Evolutionary conservation across 2,888 invertebrate genomes (phyloP).

Genomic region (Orchestes rusci): DNA sequence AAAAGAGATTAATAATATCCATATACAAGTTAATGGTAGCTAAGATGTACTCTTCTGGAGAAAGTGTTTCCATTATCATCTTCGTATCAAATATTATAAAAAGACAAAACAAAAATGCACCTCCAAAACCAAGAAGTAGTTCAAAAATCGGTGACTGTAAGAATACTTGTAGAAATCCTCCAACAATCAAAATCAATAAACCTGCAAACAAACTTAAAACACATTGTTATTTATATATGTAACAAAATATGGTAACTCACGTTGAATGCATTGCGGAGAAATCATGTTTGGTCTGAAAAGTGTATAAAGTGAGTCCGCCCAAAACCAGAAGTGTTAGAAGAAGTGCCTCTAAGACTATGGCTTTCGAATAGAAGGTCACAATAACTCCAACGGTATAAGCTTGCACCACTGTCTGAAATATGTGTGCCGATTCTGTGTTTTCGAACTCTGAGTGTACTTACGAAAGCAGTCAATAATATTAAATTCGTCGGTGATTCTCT

Average conservation of each 20-base stretch:
- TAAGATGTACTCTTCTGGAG: slow-evolving; percentile 72
- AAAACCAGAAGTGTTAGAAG: slow-evolving; percentile 69
- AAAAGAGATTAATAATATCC: slow-evolving; percentile 80
- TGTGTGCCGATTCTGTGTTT: too few species aligned
- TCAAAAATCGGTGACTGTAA: slow-evolving; percentile 66
- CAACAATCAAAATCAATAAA: slow-evolving; percentile 60
- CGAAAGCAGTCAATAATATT: slow-evolving; percentile 69
- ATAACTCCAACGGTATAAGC: slow-evolving; percentile 72
- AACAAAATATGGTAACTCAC: slow-evolving; percentile 47
- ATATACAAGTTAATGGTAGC: slow-evolving; percentile 68
- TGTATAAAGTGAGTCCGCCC: slow-evolving; percentile 68
- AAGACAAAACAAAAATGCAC: slow-evolving; percentile 68
- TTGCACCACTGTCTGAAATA: slow-evolving; percentile 65
- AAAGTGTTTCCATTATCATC: slow-evolving; percentile 70
- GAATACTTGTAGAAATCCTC: slow-evolving; percentile 67
- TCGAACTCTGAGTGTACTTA: slow-evolving; percentile 51
- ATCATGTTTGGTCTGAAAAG: slow-evolving; percentile 78
- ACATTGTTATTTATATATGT: too few species aligned
- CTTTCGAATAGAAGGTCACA: slow-evolving; percentile 70
- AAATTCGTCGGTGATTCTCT: slow-evolving; percentile 74
- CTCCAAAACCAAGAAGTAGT: slow-evolving; percentile 62
- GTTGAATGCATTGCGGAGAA: slow-evolving; percentile 72
- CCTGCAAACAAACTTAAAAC: slow-evolving; percentile 48
- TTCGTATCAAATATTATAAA: slow-evolving; percentile 83
- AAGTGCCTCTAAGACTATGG: slow-evolving; percentile 71